Conservation (phyloP, 2,888 invertebrate genomes). For the Nebria brevicollis region DNA sequence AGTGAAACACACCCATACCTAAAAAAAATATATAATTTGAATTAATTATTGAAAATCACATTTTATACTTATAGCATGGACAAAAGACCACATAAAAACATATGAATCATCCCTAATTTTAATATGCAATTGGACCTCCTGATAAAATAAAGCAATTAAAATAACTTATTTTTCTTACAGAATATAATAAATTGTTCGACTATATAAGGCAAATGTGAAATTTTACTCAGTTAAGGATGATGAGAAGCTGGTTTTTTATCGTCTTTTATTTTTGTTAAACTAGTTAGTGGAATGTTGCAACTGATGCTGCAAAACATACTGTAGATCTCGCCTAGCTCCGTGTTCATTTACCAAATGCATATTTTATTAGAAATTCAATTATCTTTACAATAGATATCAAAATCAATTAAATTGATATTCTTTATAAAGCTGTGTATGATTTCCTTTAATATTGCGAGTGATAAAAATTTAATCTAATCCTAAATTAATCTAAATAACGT, state of each 20-base stretch:
- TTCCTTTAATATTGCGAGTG: too few species aligned
- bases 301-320: constrained; percentile 27
- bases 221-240: constrained; percentile 37
- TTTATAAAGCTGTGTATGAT: too few species aligned
- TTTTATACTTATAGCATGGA: not conserved
- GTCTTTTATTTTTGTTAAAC: constrained; percentile 31
- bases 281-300: constrained; percentile 38
- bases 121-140: not conserved
- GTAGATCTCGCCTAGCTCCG: constrained; percentile 35
- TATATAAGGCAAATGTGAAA: constrained; percentile 46
- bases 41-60: not conserved
- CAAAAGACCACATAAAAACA: not conserved
- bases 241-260: constrained; percentile 39
- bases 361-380: constrained; percentile 29
- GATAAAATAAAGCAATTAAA: constrained; percentile 21
- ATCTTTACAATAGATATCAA: not conserved
- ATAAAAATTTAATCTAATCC: too few species aligned
- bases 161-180: constrained; percentile 13
- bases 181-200: constrained; percentile 29
- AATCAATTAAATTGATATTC: not conserved
- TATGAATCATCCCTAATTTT: not conserved
- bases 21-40: constrained; percentile 25
- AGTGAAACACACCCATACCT: constrained; percentile 36
- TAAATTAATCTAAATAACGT: too few species aligned
- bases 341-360: constrained; percentile 36